Evolutionary conservation across 2,888 invertebrate genomes (phyloP).

Genomic region (Himalopsyche anomala): DNA sequence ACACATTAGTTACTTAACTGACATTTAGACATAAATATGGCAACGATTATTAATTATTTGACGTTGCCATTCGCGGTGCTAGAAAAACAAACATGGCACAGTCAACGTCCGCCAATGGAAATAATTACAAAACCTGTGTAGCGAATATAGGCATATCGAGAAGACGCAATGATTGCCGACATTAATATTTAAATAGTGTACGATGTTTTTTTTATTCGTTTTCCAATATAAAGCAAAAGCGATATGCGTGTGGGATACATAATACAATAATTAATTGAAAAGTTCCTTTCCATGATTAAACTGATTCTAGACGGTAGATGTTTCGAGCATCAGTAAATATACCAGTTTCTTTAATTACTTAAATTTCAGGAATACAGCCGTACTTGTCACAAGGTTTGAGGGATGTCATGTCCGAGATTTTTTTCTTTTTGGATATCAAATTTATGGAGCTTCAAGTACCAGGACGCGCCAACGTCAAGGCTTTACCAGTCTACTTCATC

Average conservation of each 20-base stretch:
- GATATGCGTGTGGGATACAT: not conserved
- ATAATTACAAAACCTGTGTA: slow-evolving; percentile 8
- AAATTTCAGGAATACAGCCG: too few species aligned
- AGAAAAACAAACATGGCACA: not conserved
- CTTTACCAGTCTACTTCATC: too few species aligned
- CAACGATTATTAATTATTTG: not conserved
- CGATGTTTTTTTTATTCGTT: not conserved
- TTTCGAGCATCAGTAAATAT: too few species aligned
- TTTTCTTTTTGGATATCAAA: too few species aligned
- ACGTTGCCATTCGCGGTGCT: not conserved
- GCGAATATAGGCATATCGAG: slow-evolving; percentile 17
- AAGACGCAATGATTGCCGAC: slow-evolving; percentile 7
- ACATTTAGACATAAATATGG: not conserved
- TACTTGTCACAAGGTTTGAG: too few species aligned
- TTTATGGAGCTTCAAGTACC: too few species aligned
- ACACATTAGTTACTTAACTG: not conserved
- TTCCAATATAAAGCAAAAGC: not conserved
- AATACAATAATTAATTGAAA: not conserved
- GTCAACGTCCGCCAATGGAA: slow-evolving; percentile 20
- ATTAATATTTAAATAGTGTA: not conserved
- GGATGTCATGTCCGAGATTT: too few species aligned
- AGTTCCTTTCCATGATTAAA: too few species aligned
- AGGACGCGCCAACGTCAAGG: too few species aligned
- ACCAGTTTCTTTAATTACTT: too few species aligned
- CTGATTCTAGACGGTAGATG: too few species aligned